phyloP scores from a whole-genome alignment of 2,888 invertebrate species.

The Rhodophaea formosa region DNA sequence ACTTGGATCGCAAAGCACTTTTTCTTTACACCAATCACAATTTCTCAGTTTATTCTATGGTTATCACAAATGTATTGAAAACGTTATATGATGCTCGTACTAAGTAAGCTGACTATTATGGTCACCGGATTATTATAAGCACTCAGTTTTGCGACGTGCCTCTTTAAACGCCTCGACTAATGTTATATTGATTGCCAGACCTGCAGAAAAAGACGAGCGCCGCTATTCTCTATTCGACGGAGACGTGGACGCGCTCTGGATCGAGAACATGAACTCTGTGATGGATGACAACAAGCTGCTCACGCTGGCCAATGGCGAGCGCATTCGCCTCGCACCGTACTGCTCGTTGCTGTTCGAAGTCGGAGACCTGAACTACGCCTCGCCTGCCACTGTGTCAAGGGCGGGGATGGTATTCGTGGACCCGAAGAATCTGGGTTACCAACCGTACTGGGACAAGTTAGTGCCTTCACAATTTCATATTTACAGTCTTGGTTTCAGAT shows the following conservation, averaged over 20 bases:
- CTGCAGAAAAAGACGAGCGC: slow-evolving; percentile 86
- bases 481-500: background rate
- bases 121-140: no score
- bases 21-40: no score
- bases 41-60: no score
- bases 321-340: slow-evolving; percentile 90
- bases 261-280: slow-evolving; percentile 98
- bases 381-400: slow-evolving; percentile 95
- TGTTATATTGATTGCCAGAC: slow-evolving; percentile 60
- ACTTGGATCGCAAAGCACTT: no score
- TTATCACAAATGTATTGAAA: no score
- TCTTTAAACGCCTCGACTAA: no score
- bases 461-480: background rate
- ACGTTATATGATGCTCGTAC: no score
- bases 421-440: slow-evolving; percentile 93
- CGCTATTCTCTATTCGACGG: slow-evolving; percentile 95
- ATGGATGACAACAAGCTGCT: slow-evolving; percentile 97
- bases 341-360: slow-evolving; percentile 94
- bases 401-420: slow-evolving; percentile 97
- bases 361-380: slow-evolving; percentile 93
- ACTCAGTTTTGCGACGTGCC: no score
- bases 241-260: slow-evolving; percentile 96
- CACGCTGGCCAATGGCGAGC: slow-evolving; percentile 94
- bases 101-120: no score
- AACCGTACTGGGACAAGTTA: slow-evolving; percentile 90